Percentiles rank a stretch among this genome's conserved stretches.
Evolutionary conservation across 1,140 invertebrate species (phyloP).

Genomic region (Paraescarpia echinospica): DNA sequence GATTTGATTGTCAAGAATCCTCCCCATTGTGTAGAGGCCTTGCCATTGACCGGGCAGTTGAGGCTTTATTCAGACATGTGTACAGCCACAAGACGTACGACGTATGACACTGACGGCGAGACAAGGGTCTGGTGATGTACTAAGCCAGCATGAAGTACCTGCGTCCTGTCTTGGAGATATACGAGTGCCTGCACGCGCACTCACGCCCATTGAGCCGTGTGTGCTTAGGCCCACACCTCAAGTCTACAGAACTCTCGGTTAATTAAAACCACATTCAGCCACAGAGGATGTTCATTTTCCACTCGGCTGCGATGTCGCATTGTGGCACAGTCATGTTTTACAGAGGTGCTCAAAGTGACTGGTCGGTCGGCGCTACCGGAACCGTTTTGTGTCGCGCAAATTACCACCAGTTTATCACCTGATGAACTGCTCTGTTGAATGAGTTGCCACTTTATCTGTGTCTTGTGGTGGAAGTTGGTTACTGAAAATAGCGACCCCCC

Average conservation of each 20-base stretch:
- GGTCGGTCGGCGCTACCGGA: background rate
- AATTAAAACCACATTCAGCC: background rate
- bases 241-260: background rate
- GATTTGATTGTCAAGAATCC: background rate
- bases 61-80: background rate
- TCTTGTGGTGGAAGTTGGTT: background rate
- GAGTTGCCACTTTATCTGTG: background rate
- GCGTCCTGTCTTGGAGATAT: background rate
- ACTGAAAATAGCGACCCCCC: background rate
- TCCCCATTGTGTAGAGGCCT: background rate
- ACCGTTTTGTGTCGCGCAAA: background rate
- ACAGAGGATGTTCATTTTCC: background rate
- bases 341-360: background rate
- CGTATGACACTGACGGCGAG: background rate
- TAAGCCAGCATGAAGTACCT: background rate
- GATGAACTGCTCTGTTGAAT: background rate
- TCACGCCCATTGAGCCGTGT: background rate
- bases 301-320: background rate
- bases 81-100: background rate
- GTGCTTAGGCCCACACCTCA: background rate
- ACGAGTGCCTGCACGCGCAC: background rate
- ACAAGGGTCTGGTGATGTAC: background rate
- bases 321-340: background rate
- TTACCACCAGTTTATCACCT: background rate
- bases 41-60: background rate